Conservation (phyloP, 2,797 vertebrate species). For the Clamator glandarius region DNA sequence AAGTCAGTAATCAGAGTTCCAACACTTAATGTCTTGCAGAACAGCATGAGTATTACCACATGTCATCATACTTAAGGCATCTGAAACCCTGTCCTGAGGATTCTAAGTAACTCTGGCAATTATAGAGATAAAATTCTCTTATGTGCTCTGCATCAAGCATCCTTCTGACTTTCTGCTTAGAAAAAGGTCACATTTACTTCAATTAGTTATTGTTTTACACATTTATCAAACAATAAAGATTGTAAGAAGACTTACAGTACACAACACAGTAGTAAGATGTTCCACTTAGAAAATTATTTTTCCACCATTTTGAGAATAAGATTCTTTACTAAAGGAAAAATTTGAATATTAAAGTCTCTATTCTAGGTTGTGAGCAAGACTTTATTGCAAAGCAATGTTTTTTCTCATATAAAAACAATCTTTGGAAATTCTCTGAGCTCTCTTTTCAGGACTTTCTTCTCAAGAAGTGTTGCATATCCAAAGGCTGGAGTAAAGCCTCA, state of each 20-base stretch:
- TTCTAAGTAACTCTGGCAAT: rapidly evolving
- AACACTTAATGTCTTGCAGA: conserved; percentile 30
- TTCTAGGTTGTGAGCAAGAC: neutral
- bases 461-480: neutral
- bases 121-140: neutral
- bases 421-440: neutral
- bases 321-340: neutral
- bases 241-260: neutral
- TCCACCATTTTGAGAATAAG: neutral
- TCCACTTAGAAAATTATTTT: neutral
- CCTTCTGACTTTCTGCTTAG: neutral
- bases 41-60: neutral
- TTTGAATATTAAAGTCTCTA: neutral
- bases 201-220: neutral
- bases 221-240: neutral
- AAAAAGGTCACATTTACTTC: neutral
- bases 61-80: neutral
- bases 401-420: neutral
- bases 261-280: neutral
- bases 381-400: neutral
- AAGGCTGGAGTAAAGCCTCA: neutral
- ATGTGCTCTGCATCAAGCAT: neutral
- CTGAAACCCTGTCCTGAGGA: neutral
- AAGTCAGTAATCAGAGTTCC: conserved; percentile 20
- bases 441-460: neutral